A percentile compares a stretch with the other conserved stretches of the same genome.
phyloP scores from a whole-genome alignment of 2,113 vertebrate genomes.

The Anguilla rostrata region DNA sequence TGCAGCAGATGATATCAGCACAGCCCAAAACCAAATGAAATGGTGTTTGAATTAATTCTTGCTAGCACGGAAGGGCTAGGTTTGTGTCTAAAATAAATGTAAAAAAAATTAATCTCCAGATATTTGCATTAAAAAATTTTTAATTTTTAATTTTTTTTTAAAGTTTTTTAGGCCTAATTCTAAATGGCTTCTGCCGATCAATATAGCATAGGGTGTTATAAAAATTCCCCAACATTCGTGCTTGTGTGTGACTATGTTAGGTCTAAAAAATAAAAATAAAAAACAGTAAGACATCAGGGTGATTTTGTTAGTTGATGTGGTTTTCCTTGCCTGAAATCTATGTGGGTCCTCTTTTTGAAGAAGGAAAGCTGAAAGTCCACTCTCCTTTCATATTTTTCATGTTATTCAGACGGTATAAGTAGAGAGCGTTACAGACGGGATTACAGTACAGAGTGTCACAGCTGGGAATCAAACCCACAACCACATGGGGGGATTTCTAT shows the following conservation, averaged over 20 bases:
- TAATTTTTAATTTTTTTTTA: no score
- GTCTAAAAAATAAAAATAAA: no score
- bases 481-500: no score
- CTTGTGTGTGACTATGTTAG: conserved; percentile 17
- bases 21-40: not conserved
- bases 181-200: not conserved
- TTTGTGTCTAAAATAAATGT: no score
- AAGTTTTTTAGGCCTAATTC: conserved; percentile 4
- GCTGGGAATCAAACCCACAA: no score
- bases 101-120: not conserved
- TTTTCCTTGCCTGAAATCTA: no score
- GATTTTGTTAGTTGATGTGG: conserved; percentile 53
- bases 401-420: no score
- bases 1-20: not conserved
- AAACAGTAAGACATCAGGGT: conserved; percentile 56
- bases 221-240: conserved; percentile 66
- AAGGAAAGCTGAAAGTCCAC: no score
- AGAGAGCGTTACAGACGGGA: no score
- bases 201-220: conserved; percentile 30
- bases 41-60: not conserved
- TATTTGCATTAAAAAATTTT: conserved; percentile 7
- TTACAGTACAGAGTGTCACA: no score
- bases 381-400: no score
- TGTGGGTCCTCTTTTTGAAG: no score
- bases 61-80: not conserved